A percentile compares a stretch with the other conserved stretches of the same genome.
Evolutionary conservation across 2,888 invertebrate species (phyloP).

Genomic region (Yponomeuta malinellus): DNA sequence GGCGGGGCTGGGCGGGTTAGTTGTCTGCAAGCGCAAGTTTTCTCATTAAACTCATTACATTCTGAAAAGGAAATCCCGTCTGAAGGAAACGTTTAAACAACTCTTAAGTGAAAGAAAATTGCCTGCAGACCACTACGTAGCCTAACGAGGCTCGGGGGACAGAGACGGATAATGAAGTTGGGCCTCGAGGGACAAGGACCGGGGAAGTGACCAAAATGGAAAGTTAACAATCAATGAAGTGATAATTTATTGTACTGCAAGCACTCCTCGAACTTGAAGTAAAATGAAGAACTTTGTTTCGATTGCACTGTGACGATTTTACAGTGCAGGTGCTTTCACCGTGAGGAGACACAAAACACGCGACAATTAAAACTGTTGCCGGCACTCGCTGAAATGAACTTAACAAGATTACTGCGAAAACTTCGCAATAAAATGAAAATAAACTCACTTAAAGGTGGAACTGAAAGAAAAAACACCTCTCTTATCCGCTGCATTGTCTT

Average conservation of each 20-base stretch:
- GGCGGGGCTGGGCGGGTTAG: too few species aligned
- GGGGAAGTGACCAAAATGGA: not conserved
- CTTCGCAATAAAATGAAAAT: conserved; percentile 1
- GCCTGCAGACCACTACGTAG: not conserved
- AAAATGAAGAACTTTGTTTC: not conserved
- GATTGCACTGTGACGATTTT: not conserved
- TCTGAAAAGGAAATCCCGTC: not conserved
- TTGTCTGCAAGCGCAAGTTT: not conserved
- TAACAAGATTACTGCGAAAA: not conserved
- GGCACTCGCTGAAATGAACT: not conserved
- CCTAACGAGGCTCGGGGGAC: not conserved
- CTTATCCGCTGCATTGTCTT: not conserved
- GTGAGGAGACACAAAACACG: not conserved
- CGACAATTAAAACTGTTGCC: conserved; percentile 1
- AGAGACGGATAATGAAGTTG: not conserved
- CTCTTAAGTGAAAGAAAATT: conserved; percentile 7
- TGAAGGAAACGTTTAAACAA: not conserved
- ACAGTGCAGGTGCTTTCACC: not conserved
- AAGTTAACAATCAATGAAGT: not conserved
- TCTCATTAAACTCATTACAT: conserved; percentile 7
- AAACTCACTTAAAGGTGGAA: not conserved
- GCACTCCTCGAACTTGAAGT: not conserved
- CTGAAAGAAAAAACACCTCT: conserved; percentile 2
- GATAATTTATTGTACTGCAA: not conserved
- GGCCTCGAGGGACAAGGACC: not conserved